These are phyloP conservation scores for Drosophila pegasa DNA, from an alignment of 2,888 invertebrate species.

Conservation along the genomic window DNA sequence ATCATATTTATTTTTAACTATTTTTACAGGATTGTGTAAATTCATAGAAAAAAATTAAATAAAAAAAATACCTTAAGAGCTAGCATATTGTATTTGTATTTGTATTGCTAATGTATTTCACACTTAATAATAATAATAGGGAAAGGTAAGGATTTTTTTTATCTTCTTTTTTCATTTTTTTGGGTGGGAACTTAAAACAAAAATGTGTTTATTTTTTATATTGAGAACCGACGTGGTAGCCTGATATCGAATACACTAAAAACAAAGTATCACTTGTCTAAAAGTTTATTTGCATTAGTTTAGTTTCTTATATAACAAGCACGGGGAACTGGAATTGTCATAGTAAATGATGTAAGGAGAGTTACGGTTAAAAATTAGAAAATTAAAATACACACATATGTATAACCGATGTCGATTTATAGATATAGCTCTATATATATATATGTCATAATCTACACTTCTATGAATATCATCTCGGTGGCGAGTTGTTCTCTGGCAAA, in stretches of 20 bases:
- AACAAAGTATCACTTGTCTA: conserved; percentile 71
- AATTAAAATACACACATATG: conserved; percentile 45
- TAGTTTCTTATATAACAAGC: conserved; percentile 76
- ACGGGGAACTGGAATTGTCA: conserved; percentile 69
- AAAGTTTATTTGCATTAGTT: conserved; percentile 71
- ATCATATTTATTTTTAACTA: conserved; percentile 78
- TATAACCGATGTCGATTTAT: conserved; percentile 20
- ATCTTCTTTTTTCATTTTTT: background rate
- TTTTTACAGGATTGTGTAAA: conserved; percentile 76
- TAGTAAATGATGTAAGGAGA: conserved; percentile 52
- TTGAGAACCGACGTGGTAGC: conserved; percentile 22
- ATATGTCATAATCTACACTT: conserved; percentile 54
- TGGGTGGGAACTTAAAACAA: conserved; percentile 28
- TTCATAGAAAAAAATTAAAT: conserved; percentile 66
- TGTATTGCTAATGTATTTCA: conserved; percentile 65
- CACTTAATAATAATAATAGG: conserved; percentile 37
- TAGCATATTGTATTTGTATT: no score
- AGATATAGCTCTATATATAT: conserved; percentile 9
- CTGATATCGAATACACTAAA: conserved; percentile 45
- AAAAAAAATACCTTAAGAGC: conserved; percentile 70
- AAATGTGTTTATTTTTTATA: conserved; percentile 1
- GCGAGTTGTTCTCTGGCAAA: conserved; percentile 77
- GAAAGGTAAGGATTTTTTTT: background rate
- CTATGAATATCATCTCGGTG: conserved; percentile 76
- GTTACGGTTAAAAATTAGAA: conserved; percentile 42